phyloP scores from a whole-genome alignment of 2,797 vertebrate genomes.

The Enteromius argenteus region DNA sequence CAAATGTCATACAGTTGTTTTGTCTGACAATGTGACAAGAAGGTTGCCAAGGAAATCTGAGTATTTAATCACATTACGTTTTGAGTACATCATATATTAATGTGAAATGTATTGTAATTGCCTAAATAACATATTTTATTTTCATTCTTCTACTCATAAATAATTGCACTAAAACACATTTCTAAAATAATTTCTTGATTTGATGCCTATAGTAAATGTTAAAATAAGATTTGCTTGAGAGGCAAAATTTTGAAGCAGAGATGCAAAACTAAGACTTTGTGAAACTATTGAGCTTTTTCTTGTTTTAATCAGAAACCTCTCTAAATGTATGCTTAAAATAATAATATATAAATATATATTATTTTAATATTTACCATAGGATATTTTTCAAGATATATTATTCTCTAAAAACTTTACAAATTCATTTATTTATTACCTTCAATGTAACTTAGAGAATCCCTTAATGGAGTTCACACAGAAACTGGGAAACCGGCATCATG shows the following conservation, averaged over 20 bases:
- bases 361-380: background rate
- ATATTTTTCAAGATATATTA: background rate
- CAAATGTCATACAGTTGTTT: slow-evolving; percentile 47
- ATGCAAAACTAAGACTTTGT: background rate
- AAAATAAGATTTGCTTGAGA: no score
- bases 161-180: background rate
- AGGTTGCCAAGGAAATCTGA: background rate
- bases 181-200: background rate
- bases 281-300: no score
- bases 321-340: background rate
- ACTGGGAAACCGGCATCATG: background rate
- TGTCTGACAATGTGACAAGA: background rate
- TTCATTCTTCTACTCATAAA: background rate
- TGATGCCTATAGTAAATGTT: background rate
- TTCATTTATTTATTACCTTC: no score
- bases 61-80: background rate
- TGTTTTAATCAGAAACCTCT: background rate
- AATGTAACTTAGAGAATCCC: background rate
- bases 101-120: background rate
- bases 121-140: background rate
- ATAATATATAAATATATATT: background rate
- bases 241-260: background rate
- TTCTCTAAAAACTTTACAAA: background rate
- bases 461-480: background rate
- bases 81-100: background rate